Percentiles rank a stretch among this genome's conserved stretches.
These are phyloP conservation scores for Hoplodrina blanda DNA, from an alignment of 2,888 invertebrate genomes.

Conservation along the genomic window DNA sequence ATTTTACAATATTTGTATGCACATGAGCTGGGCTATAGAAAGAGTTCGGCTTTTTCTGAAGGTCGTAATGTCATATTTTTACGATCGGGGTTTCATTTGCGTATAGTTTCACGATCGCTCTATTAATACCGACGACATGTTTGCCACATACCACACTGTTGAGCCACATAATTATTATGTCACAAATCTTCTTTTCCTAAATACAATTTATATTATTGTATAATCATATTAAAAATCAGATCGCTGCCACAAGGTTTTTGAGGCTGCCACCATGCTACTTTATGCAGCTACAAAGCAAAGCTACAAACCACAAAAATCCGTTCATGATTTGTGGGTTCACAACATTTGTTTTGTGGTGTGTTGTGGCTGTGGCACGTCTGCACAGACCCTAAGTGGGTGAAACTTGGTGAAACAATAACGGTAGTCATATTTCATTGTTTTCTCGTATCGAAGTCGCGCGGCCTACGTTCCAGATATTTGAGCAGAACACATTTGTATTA, in stretches of 20 bases:
- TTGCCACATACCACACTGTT: too few relatives aligned
- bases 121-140: too few relatives aligned
- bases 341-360: not conserved
- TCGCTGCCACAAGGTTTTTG: not conserved
- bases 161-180: too few relatives aligned
- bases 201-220: too few relatives aligned
- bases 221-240: too few relatives aligned
- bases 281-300: too few relatives aligned
- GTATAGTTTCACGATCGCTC: not conserved
- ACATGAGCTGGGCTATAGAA: too few relatives aligned
- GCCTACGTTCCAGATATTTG: slow-evolving; percentile 62
- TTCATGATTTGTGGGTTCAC: too few relatives aligned
- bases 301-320: too few relatives aligned
- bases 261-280: not conserved
- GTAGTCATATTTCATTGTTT: slow-evolving; percentile 77
- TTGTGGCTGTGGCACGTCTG: not conserved
- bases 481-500: slow-evolving; percentile 65
- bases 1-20: not conserved
- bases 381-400: slow-evolving; percentile 44
- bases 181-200: too few relatives aligned
- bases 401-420: slow-evolving; percentile 80
- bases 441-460: slow-evolving; percentile 69
- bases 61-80: too few relatives aligned
- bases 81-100: not conserved
- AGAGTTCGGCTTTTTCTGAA: not conserved